Base-by-base conservation (phyloP, 2,888 invertebrate species). In the Polydrusus cervinus region DNA sequence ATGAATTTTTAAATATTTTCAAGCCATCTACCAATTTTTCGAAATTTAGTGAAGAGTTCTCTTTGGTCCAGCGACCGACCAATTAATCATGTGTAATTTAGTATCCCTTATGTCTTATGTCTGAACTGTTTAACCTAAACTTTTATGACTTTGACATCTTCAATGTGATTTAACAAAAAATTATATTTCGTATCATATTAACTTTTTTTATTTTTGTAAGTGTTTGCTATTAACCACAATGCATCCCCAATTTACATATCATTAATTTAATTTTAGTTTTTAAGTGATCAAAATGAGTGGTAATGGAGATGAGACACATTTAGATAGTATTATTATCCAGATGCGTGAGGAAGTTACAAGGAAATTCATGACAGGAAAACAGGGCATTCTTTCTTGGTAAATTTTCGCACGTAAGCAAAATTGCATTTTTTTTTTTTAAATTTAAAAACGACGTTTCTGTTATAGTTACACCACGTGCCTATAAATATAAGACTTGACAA, bases 381-480 rank as follows among this genome's bases (percentile, higher is more conserved):
- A 49, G 38, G 18, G n/a, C 10, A 51, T 34, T 9, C 62, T 74
- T 43, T 68, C 74, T 47, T 74, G 74, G 74, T 74, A 74, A 74
- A 34, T 66, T 20, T n/a, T 25, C 16, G 13, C 64, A 62, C 30
- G 38, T 70, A 61, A 53, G 43, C 47, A 38, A 30, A 25, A 2
- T 53, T 53, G 10, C 8, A 51, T 34, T n/a, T 16, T 13, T 57
- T 14, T 16, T 49, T 14, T 51, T n/a, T n/a, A n/a, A n/a, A 10
- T 25, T 20, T 8, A 13, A 20, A 51, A 14, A 25, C 25, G 20
- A 25, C 5, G 5, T 3, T 25, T 25, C n/a, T n/a, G n/a, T n/a
- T n/a, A n/a, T n/a, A n/a, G n/a, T n/a, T n/a, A n/a, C n/a, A n/a
- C n/a, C n/a, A n/a, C n/a, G n/a, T n/a, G n/a, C n/a, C n/a, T n/a